Evolutionary conservation across 2,113 vertebrate genomes (phyloP).

Genomic region (Calidris pygmaea): DNA sequence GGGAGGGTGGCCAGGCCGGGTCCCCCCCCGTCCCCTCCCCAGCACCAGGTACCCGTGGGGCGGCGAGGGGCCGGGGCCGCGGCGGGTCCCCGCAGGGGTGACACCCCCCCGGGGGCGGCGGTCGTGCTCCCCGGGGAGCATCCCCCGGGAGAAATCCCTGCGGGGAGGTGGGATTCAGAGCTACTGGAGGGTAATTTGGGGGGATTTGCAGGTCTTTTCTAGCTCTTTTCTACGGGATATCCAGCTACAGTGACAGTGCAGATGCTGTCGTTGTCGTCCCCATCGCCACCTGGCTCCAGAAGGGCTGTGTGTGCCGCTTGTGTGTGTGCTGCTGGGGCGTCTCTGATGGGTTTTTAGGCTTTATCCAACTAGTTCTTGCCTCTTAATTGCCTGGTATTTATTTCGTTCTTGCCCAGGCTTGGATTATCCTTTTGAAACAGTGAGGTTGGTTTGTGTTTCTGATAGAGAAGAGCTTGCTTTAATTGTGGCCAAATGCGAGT

Average conservation of each 20-base stretch:
- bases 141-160: background rate
- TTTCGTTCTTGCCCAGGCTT: background rate
- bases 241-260: fast-evolving
- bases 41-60: background rate
- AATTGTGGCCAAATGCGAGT: background rate
- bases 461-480: background rate
- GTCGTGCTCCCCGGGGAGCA: background rate
- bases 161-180: background rate
- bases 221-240: fast-evolving
- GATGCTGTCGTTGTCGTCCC: background rate
- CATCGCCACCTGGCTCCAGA: fast-evolving
- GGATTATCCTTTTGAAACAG: background rate
- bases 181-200: fast-evolving
- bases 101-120: background rate
- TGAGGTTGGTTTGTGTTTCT: background rate
- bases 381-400: background rate
- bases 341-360: background rate
- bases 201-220: background rate
- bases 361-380: background rate
- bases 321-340: background rate
- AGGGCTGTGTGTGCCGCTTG: background rate
- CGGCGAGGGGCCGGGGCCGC: background rate
- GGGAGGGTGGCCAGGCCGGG: background rate
- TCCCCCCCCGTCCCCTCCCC: background rate
- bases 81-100: background rate